Base-by-base conservation (phyloP, 1,140 invertebrate species). In the Macrobrachium nipponense region DNA sequence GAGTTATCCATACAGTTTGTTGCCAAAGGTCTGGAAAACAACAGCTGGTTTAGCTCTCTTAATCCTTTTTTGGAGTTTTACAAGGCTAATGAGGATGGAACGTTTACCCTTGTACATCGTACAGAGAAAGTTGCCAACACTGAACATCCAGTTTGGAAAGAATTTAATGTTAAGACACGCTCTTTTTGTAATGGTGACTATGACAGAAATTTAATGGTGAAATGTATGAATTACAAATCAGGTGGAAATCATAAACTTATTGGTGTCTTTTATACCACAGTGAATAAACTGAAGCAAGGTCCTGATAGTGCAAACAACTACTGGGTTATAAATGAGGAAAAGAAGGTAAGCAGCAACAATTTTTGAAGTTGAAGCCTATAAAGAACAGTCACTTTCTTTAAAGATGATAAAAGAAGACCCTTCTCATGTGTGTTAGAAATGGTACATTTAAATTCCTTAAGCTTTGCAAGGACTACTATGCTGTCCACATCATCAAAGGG, bases 161-260 rank as follows among this genome's bases (percentile, higher is more conserved):
- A 92, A n/a, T 93, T 94, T 88, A 91, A 90, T n/a, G 90, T 94
- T n/a, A 90, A 92, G 58, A 90, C 94, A 3, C 90, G 93, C 64
- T 90, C 91, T 8, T 89, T 95, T 15, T 94, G 94, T 90, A 93
- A 93, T 90, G 93, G 93, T 14, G 94, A 95, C 89, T 91, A 92
- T 88, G 93, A 94, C 81, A 91, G 93, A 0, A 91, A 88, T 81
- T 88, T 92, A 17, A 90, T 91, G 89, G 82, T 92, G 70, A 88
- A 90, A 60, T 91, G 91, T 81, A 91, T 89, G 87, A 90, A 92
- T 86, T 91, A 90, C 89, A 91, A 90, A 73, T 70, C 86, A 11
- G 90, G 87, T 88, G 92, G 92, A 23, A 88, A 90, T 64, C 92
- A 93, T 90, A 91, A 91, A 87, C 87, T 91, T 2, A 92, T 93